phyloP scores from a whole-genome alignment of 2,797 vertebrate species.

The Sorex maritimensis region DNA sequence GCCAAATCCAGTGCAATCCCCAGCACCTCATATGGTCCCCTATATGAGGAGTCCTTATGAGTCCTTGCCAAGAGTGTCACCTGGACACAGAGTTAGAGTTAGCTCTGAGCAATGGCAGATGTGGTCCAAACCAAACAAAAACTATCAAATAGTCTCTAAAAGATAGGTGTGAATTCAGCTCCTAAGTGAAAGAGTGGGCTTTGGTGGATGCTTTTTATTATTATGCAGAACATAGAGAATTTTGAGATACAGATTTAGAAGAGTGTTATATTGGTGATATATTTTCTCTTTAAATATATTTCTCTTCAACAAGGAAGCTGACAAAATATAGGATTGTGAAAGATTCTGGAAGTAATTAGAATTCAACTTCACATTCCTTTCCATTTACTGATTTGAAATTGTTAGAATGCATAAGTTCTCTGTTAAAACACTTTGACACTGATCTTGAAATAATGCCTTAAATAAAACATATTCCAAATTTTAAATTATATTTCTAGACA shows the following conservation, averaged over 20 bases:
- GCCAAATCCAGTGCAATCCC: too few species aligned
- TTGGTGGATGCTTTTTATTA: neutral
- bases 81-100: too few species aligned
- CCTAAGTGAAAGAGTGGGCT: neutral
- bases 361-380: neutral
- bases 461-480: constrained; percentile 4
- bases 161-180: neutral
- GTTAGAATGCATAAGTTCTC: constrained; percentile 3
- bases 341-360: neutral
- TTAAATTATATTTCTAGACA: neutral
- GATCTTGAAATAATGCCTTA: neutral
- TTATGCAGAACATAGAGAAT: neutral
- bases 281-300: neutral
- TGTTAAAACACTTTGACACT: neutral
- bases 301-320: neutral
- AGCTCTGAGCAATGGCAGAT: too few species aligned
- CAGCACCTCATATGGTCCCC: too few species aligned
- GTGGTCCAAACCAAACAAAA: neutral
- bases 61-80: too few species aligned
- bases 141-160: neutral
- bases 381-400: neutral
- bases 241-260: neutral
- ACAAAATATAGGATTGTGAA: neutral
- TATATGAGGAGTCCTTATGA: too few species aligned
- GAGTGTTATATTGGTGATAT: neutral